These are phyloP conservation scores for Pseudorhombus dupliciocellatus DNA, from an alignment of 2,113 vertebrate species.

Conservation along the genomic window DNA sequence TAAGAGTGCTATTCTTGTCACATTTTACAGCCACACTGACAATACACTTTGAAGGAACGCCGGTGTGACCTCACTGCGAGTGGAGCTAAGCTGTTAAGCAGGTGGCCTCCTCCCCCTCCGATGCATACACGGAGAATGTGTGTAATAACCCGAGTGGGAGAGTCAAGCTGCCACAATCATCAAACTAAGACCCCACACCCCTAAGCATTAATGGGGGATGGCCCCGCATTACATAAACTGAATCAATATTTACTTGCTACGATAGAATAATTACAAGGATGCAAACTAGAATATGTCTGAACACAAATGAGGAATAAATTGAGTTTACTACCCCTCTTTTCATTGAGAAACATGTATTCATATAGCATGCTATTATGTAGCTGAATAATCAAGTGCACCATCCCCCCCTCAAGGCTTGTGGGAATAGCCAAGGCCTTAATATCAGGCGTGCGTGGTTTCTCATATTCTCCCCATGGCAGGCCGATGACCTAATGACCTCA, in stretches of 20 bases:
- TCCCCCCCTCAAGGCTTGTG: conserved; percentile 23
- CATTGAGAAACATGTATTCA: conserved; percentile 57
- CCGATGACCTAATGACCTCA: conserved; percentile 62
- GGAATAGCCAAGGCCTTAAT: conserved; percentile 50
- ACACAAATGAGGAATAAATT: conserved; percentile 28
- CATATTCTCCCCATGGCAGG: conserved; percentile 39
- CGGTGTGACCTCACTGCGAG: conserved; percentile 58
- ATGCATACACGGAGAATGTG: conserved; percentile 31
- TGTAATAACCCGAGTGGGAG: conserved; percentile 27
- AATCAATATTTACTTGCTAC: conserved; percentile 25
- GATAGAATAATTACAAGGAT: conserved; percentile 7
- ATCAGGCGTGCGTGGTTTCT: conserved; percentile 41
- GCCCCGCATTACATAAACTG: conserved; percentile 26
- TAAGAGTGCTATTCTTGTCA: conserved; percentile 43
- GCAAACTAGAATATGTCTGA: conserved; percentile 13
- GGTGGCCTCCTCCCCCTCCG: conserved; percentile 29
- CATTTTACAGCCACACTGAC: conserved; percentile 56
- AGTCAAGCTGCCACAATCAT: conserved; percentile 21
- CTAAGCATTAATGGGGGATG: conserved; percentile 22
- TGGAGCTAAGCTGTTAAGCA: conserved; percentile 52
- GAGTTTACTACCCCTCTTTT: conserved; percentile 14
- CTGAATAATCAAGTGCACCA: conserved; percentile 47
- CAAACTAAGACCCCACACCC: conserved; percentile 6
- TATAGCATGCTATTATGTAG: conserved; percentile 26
- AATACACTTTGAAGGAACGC: conserved; percentile 38